Conservation (phyloP, 1,140 invertebrate genomes). For the Drosophila erecta region DNA sequence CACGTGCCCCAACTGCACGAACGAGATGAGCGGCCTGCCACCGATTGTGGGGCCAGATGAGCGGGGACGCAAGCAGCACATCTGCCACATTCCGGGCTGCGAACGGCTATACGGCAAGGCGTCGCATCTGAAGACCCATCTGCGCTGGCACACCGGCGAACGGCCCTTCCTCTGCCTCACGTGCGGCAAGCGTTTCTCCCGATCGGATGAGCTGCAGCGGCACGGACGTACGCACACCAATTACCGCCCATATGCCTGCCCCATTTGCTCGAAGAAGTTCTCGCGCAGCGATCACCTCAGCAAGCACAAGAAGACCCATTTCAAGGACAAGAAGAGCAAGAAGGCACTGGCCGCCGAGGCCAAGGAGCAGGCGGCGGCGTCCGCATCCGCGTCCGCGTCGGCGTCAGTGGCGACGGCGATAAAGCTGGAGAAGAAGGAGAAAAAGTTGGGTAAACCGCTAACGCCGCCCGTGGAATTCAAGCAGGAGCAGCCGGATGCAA, state of each 20-base stretch:
- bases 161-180: conserved; percentile 90
- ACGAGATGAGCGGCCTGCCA: conserved; percentile 87
- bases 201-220: conserved; percentile 94
- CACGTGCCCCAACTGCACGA: conserved; percentile 90
- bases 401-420: conserved; percentile 43
- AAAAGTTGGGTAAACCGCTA: conserved; percentile 7
- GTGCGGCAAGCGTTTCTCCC: conserved; percentile 94
- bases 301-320: conserved; percentile 93
- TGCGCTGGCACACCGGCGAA: conserved; percentile 94
- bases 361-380: conserved; percentile 60
- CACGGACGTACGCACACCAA: conserved; percentile 93
- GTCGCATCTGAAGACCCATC: conserved; percentile 94
- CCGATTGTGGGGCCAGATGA: conserved; percentile 87
- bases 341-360: conserved; percentile 73
- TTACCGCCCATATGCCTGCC: conserved; percentile 92
- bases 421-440: conserved; percentile 67
- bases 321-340: conserved; percentile 83
- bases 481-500: conserved; percentile 64
- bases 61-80: conserved; percentile 90
- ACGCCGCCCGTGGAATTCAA: conserved; percentile 62
- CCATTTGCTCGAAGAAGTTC: conserved; percentile 91
- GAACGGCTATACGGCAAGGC: conserved; percentile 96
- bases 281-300: conserved; percentile 93
- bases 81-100: conserved; percentile 96
- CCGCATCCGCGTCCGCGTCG: conserved; percentile 9